Evolutionary conservation across 2,113 vertebrate species (phyloP).

Genomic region (Myiozetetes cayanensis): DNA sequence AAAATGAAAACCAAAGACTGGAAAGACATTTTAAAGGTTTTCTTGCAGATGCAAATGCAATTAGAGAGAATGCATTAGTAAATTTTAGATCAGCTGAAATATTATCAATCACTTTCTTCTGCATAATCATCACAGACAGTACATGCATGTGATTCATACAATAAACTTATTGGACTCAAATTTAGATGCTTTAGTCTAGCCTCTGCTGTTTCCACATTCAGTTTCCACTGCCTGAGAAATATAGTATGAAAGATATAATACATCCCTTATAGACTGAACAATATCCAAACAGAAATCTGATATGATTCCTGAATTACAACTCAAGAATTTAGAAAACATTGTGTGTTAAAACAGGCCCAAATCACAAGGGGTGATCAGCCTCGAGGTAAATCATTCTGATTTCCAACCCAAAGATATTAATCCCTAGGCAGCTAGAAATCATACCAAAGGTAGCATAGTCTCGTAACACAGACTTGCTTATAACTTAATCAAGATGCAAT

Average conservation of each 20-base stretch:
- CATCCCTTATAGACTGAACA: neutral
- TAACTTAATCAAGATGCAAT: neutral
- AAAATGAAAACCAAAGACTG: neutral
- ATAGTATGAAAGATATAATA: neutral
- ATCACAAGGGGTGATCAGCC: neutral
- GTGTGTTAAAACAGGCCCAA: neutral
- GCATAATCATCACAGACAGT: neutral
- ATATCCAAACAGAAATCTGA: neutral
- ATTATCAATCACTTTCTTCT: neutral
- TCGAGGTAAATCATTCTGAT: neutral
- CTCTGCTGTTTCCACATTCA: neutral
- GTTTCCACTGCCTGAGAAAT: neutral
- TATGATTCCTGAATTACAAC: neutral
- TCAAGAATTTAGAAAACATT: neutral
- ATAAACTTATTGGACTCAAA: neutral
- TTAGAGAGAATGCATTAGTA: neutral
- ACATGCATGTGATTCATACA: neutral
- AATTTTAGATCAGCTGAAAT: neutral
- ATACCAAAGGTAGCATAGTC: neutral
- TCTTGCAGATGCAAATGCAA: neutral
- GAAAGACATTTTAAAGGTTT: neutral
- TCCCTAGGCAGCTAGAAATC: neutral
- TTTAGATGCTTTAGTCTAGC: neutral
- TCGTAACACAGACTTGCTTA: neutral
- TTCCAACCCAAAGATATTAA: neutral